Evolutionary conservation across 1,140 invertebrate species (phyloP), one percentile per base, ranked within the genome.

Genomic region (Drosophila tristis): DNA sequence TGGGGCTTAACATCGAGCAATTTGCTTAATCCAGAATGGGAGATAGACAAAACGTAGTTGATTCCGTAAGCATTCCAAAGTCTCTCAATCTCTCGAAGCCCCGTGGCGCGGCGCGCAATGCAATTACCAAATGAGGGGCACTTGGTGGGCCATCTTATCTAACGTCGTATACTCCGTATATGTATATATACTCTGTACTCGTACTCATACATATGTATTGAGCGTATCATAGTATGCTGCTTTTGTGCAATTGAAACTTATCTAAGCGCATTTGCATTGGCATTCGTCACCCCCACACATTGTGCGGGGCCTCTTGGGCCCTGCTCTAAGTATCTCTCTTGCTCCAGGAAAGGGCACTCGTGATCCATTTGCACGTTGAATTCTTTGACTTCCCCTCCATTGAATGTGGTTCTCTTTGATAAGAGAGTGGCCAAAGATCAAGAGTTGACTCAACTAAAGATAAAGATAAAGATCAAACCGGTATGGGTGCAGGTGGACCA

Each of bases 261-360:
- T 74, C 72, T 74, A 74, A 74, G 71, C 71, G 60, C 53, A 74
- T 65, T 74, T 74, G 54, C 71, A 74, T 65, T 47, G 59, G 5
- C 16, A 56, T 3, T 26, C n/a, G 13, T 7, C 39, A 23, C 13
- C 39, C 65, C 8, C 16, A 5, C 63, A 9, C 29, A 13, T n/a
- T 25, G 7, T 15, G 11, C 5, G 2, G n/a, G 26, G 16, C 13
- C 4, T 43, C 13, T 5, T 13, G 2, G 4, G 11, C 56, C 25
- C 29, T 29, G 29, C 29, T 11, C 31, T 11, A 35, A 35, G 31
- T 35, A 11, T 35, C 8, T 35, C 9, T 4, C 11, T 13, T 39
- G 11, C 35, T 39, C 4, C 35, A 13, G 35, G 11, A 4, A 4
- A 13, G 11, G 13, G 35, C 31, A 9, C 31, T 31, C 31, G 8